Evolutionary conservation across 2,888 invertebrate genomes (phyloP), one percentile per base, ranked within the genome.

Genomic region (Lingula anatina): DNA sequence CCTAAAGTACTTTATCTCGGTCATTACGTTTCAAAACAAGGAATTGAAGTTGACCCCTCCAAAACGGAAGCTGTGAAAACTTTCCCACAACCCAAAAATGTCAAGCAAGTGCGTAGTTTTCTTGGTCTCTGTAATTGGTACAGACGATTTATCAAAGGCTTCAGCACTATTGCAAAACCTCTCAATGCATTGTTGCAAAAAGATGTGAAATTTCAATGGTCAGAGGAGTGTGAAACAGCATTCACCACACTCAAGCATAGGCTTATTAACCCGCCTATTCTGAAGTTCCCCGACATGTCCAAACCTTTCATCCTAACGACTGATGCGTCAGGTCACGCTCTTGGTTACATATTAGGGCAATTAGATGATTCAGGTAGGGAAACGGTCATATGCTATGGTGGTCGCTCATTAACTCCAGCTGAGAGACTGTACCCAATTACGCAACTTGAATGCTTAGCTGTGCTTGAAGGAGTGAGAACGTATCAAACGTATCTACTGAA

Each of bases 91-190:
- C 23, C 39, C 3, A 3, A 7, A 40, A 25, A 5, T 25, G 2
- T 3, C 2, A 36, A 15, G 5, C 23, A 24, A 12, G 43, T 43
- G 5, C 21, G 43, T 7, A 23, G 43, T 15, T 43, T 18, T 9
- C 12, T 43, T 25, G 43, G 43, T 9, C 24, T 43, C 5, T 43
- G 43, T 26, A 68, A 70, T 56, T 74, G 66, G 57, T 73, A 72
- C 51, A 57, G 61, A 4, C 59, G 60, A 42, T 76, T 74, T 58
- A 49, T 72, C 1, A 57, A 58, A 7, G 58, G 60, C 21, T 47
- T 67, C 1, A 47, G 67, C 7, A 49, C 47, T 0, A 53, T 62
- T 4, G 47, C 62, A 40, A 50, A 26, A 12, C 49, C 49, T 20
- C 28, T 49, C 9, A 2, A 31, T 26, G 1, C 18, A 4, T 21